A percentile compares a stretch with the other conserved stretches of the same genome.
These are phyloP conservation scores for Drosophila azteca DNA, from an alignment of 1,140 invertebrate genomes.

Conservation along the genomic window DNA sequence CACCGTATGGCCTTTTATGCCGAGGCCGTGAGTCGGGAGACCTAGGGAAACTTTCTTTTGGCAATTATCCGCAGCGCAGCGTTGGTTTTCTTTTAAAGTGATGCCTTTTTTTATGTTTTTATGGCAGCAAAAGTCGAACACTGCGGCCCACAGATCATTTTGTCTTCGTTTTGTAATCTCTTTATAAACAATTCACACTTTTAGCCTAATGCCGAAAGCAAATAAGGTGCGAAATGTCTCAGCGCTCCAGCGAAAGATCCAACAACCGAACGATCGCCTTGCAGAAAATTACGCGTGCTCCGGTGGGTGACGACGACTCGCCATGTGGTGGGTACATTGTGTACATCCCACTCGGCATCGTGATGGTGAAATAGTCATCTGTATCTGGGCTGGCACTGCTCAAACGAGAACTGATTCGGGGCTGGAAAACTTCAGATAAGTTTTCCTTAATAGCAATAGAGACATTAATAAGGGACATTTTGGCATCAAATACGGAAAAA, in stretches of 20 bases:
- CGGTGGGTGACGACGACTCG: slow-evolving; percentile 25
- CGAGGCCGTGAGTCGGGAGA: slow-evolving; percentile 6
- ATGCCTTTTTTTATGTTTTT: slow-evolving; percentile 67
- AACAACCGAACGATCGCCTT: slow-evolving; percentile 21
- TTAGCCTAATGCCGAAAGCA: slow-evolving; percentile 70
- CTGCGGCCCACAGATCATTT: slow-evolving; percentile 50
- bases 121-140: slow-evolving; percentile 55
- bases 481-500: too few relatives aligned
- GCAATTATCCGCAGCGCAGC: slow-evolving; percentile 43
- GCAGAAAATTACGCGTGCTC: slow-evolving; percentile 40
- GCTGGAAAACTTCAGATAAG: too few relatives aligned
- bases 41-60: slow-evolving; percentile 64
- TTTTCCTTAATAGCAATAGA: too few relatives aligned
- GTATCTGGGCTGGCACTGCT: too few relatives aligned
- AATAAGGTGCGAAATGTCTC: slow-evolving; percentile 80
- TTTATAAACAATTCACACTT: slow-evolving; percentile 83
- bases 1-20: slow-evolving; percentile 60
- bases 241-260: slow-evolving; percentile 4
- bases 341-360: too few relatives aligned
- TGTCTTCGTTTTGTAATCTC: slow-evolving; percentile 75
- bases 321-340: slow-evolving; percentile 10
- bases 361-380: too few relatives aligned
- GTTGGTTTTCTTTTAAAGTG: slow-evolving; percentile 59
- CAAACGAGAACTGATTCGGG: too few relatives aligned
- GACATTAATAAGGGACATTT: too few relatives aligned